Evolutionary conservation across 2,888 invertebrate genomes (phyloP).

Genomic region (Phyllotreta cruciferae): DNA sequence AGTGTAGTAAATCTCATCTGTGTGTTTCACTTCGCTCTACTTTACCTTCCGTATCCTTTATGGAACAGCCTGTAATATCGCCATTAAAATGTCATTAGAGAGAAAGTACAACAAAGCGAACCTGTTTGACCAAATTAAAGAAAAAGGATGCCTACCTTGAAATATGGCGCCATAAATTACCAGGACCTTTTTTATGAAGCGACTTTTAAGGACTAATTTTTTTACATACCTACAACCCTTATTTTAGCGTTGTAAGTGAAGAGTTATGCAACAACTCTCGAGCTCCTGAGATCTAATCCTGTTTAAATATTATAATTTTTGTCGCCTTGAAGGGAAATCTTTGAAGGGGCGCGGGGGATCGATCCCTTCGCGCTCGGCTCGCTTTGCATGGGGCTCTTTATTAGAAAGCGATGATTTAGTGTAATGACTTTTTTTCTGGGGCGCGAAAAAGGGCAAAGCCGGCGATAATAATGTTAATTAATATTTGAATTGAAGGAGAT

Average conservation of each 20-base stretch:
- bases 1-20: slow-evolving; percentile 31
- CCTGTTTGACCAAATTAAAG: slow-evolving; percentile 37
- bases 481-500: slow-evolving; percentile 65
- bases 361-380: too few relatives aligned
- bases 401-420: slow-evolving; percentile 69
- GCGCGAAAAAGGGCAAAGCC: slow-evolving; percentile 59
- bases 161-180: slow-evolving; percentile 24
- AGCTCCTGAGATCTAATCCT: too few relatives aligned
- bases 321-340: too few relatives aligned
- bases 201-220: too few relatives aligned
- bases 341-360: too few relatives aligned
- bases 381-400: slow-evolving; percentile 55
- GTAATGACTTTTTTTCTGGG: slow-evolving; percentile 65
- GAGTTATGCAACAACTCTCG: too few relatives aligned
- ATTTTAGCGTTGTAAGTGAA: too few relatives aligned
- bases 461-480: slow-evolving; percentile 70
- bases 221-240: too few relatives aligned
- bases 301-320: too few relatives aligned
- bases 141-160: slow-evolving; percentile 28
- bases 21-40: slow-evolving; percentile 18
- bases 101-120: slow-evolving; percentile 31
- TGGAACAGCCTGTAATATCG: slow-evolving; percentile 32
- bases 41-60: slow-evolving; percentile 30
- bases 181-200: slow-evolving; percentile 3
- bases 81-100: slow-evolving; percentile 40